These are phyloP conservation scores for Trachythela sp. DNA, from an alignment of 64 coral and sea anemone species.

Conservation along the genomic window DNA sequence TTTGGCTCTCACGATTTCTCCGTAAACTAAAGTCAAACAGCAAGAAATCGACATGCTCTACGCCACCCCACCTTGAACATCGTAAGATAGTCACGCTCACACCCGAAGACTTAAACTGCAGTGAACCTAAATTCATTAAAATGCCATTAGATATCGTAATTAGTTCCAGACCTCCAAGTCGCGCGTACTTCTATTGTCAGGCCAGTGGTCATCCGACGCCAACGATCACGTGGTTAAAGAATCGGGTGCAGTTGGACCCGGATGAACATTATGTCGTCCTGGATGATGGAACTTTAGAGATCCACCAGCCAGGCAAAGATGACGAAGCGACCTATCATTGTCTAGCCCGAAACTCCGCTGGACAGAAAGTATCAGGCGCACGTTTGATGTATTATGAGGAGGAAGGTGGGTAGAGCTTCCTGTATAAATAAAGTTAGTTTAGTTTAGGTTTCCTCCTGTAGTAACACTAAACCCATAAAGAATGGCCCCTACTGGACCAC, in stretches of 20 bases:
- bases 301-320: not conserved
- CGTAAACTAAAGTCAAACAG: not conserved
- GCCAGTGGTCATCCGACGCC: not conserved
- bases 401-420: constrained; percentile 2
- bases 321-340: not conserved
- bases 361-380: not conserved
- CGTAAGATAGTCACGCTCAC: not conserved
- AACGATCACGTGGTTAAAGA: not conserved
- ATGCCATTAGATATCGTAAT: not conserved
- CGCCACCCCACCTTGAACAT: not conserved
- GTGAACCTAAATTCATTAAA: not conserved
- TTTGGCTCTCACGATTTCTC: not conserved
- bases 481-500: too few relatives aligned
- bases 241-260: not conserved
- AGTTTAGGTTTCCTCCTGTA: too few relatives aligned
- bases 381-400: constrained; percentile 12
- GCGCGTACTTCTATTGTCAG: constrained; percentile 10
- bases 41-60: not conserved
- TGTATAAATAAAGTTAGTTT: too few relatives aligned
- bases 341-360: not conserved
- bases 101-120: not conserved
- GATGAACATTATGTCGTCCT: not conserved
- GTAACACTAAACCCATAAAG: too few relatives aligned
- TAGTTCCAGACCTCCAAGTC: not conserved
- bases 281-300: not conserved